Evolutionary conservation across 2,888 invertebrate species (phyloP).

Genomic region (Rotaria socialis): DNA sequence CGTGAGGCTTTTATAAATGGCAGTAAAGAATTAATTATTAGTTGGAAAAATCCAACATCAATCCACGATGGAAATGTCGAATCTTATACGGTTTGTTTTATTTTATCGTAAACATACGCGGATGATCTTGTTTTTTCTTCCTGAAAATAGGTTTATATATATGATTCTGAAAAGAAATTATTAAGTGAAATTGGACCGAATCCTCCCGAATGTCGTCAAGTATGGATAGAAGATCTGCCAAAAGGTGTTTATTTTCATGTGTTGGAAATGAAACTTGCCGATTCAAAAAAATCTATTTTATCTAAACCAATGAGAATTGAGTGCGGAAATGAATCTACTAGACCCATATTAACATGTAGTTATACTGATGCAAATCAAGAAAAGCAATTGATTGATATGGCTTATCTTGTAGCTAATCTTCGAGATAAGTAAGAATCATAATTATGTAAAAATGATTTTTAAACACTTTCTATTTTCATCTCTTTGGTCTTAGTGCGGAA

Average conservation of each 20-base stretch:
- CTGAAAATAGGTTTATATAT: neutral
- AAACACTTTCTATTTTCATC: no score
- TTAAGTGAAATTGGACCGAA: neutral
- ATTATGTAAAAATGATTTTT: no score
- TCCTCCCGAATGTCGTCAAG: slow-evolving; percentile 20
- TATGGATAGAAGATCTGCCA: neutral
- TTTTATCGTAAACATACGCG: neutral
- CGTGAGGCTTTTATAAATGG: neutral
- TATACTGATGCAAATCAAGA: neutral
- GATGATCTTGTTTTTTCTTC: neutral
- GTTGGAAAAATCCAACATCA: neutral
- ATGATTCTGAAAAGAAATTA: neutral
- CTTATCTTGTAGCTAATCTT: neutral
- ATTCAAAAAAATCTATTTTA: neutral
- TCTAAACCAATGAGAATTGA: neutral
- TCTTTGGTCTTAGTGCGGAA: neutral
- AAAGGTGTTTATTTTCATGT: neutral
- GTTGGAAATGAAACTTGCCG: neutral
- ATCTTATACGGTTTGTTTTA: slow-evolving; percentile 1
- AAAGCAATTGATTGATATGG: neutral
- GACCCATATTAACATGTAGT: neutral
- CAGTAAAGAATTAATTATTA: neutral
- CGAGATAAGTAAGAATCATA: slow-evolving; percentile 4
- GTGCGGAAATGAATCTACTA: neutral
- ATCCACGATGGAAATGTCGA: neutral